Evolutionary conservation across 1,140 invertebrate species (phyloP).

Genomic region (Aphelenchoides avenae): DNA sequence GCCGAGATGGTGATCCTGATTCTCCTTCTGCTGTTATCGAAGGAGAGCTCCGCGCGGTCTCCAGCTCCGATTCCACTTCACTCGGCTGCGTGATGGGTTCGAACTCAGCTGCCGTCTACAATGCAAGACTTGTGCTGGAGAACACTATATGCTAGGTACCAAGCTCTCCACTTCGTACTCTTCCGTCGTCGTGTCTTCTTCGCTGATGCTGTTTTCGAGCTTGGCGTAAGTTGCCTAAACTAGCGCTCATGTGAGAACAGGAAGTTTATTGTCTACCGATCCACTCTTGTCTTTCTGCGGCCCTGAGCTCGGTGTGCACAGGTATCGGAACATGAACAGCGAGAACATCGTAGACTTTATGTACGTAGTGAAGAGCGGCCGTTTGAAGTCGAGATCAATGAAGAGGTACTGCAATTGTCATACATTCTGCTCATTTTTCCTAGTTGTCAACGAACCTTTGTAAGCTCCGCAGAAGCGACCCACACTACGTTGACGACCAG

Average conservation of each 20-base stretch:
- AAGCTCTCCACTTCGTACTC: constrained; percentile 37
- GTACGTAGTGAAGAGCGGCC: constrained; percentile 44
- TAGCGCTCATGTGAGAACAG: constrained; percentile 3
- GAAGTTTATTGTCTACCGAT: not conserved
- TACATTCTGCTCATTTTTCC: not conserved
- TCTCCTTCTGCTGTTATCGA: not conserved
- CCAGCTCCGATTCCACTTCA: not conserved
- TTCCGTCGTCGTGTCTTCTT: too few species aligned
- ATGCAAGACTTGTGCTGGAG: not conserved
- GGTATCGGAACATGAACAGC: constrained; percentile 34
- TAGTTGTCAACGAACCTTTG: constrained; percentile 17
- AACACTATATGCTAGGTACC: constrained; percentile 3
- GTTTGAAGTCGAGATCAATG: constrained; percentile 39
- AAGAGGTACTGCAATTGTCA: constrained; percentile 32
- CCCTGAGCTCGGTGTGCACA: constrained; percentile 4
- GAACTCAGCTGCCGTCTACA: constrained; percentile 42
- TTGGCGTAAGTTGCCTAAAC: constrained; percentile 25
- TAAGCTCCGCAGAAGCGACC: constrained; percentile 40
- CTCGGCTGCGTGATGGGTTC: constrained; percentile 31
- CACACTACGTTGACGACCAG: constrained; percentile 44
- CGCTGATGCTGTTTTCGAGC: constrained; percentile 26
- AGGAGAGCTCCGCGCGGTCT: constrained; percentile 1
- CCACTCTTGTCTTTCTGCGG: constrained; percentile 2
- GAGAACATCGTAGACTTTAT: constrained; percentile 43
- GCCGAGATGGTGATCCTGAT: constrained; percentile 5